Evolutionary conservation across 2,888 invertebrate species (phyloP).

Genomic region (Pherbina coryleti): DNA sequence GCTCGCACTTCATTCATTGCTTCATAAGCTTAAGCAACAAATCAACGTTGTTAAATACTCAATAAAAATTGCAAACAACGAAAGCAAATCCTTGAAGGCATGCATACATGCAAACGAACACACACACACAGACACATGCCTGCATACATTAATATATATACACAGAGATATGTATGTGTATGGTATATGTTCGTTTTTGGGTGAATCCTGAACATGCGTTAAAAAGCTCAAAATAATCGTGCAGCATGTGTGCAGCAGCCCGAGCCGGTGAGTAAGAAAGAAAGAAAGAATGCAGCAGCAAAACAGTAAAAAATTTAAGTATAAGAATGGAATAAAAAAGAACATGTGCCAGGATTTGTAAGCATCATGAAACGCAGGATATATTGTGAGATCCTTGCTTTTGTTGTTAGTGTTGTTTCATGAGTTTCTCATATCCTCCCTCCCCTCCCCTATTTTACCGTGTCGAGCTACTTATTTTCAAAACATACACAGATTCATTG

Average conservation of each 20-base stretch:
- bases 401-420: background rate
- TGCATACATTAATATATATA: background rate
- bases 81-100: slow-evolving; percentile 27
- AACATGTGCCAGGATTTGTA: slow-evolving; percentile 12
- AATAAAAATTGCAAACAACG: slow-evolving; percentile 14
- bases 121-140: background rate
- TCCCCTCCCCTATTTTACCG: too few species aligned
- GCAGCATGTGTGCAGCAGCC: background rate
- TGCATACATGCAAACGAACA: background rate
- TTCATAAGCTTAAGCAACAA: slow-evolving; percentile 3
- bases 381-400: background rate
- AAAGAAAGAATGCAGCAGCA: background rate
- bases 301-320: background rate
- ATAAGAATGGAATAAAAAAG: background rate
- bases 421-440: background rate
- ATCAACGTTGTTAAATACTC: slow-evolving; percentile 16
- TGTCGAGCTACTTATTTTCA: background rate
- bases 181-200: background rate
- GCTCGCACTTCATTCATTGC: background rate
- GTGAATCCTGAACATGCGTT: slow-evolving; percentile 26
- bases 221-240: slow-evolving; percentile 23
- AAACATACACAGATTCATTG: background rate
- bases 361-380: slow-evolving; percentile 5
- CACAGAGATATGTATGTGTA: background rate
- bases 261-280: background rate